phyloP scores from a whole-genome alignment of 2,888 invertebrate genomes.

The Taphrorychus bicolor region DNA sequence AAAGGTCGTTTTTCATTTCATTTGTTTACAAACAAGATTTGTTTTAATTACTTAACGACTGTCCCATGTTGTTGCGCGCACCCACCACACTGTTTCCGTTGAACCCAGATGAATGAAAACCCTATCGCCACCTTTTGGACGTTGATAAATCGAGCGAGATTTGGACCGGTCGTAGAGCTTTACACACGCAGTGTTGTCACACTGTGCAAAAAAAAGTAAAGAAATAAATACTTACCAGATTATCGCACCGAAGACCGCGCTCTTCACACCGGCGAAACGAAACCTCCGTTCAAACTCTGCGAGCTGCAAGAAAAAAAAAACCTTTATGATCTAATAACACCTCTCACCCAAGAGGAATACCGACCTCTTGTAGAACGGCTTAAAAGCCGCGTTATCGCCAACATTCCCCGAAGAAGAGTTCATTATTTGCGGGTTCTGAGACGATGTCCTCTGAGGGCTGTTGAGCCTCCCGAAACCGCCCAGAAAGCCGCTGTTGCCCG shows the following conservation, averaged over 20 bases:
- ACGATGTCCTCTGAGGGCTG: conserved; percentile 57
- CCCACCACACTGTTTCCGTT: not conserved
- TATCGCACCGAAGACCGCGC: not conserved
- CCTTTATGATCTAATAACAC: not conserved
- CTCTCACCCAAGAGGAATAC: not conserved
- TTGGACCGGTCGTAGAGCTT: conserved; percentile 75
- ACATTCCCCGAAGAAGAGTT: conserved; percentile 53
- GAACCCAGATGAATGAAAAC: conserved; percentile 32
- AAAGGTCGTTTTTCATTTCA: too few species aligned
- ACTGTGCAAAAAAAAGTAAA: not conserved
- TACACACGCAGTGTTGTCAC: too few species aligned
- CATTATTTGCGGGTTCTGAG: conserved; percentile 55
- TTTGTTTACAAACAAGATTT: too few species aligned
- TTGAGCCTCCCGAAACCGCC: conserved; percentile 59
- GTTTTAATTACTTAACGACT: not conserved
- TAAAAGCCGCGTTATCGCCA: conserved; percentile 75
- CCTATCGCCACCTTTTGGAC: conserved; percentile 66
- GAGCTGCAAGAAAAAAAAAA: conserved; percentile 65
- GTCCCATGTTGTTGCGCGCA: not conserved
- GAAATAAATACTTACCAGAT: conserved; percentile 1
- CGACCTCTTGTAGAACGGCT: conserved; percentile 91
- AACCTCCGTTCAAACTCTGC: conserved; percentile 74
- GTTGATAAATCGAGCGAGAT: conserved; percentile 82
- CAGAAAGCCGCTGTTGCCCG: conserved; percentile 52
- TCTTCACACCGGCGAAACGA: conserved; percentile 78